Evolutionary conservation across 2,888 invertebrate species (phyloP), one percentile per base, ranked within the genome.

Genomic region (Portevinia maculata): DNA sequence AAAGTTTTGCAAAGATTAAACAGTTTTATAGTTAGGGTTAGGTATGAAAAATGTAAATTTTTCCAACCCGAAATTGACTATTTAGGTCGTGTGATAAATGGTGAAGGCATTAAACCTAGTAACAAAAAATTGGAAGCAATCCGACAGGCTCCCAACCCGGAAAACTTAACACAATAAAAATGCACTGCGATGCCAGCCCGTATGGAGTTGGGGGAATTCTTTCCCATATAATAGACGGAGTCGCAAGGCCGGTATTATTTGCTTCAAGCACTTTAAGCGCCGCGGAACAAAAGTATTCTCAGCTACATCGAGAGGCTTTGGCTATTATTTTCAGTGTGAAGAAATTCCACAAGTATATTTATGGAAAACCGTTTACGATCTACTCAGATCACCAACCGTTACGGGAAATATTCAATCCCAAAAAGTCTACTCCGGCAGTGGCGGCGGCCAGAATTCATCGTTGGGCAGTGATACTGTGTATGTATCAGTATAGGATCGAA

Each of bases 371-470:
- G n/a, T 37, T 37, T 4, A 60, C 15, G 3, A 48, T 48, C 5
- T 62, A 46, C n/a, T 46, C 19, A n/a, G 60, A 46, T 13, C 19
- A 32, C n/a, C 65, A 65, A 15, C 32, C 28, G 5, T n/a, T 41
- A 53, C 8, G 24, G 3, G 32, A 24, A 24, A 71, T 60, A 13
- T 71, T 60, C 50, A 41, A 32, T 13, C n/a, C 24, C 4, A 57
- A 48, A 17, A 64, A 74, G 46, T 37, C 15, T 11, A 24, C 19
- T 1, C 37, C n/a, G n/a, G n/a, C n/a, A n/a, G n/a, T n/a, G n/a
- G n/a, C n/a, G n/a, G n/a, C n/a, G n/a, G n/a, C n/a, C 50, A 24
- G 64, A 28, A 37, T 74, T 19, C 64, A 74, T 4, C 64, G 64
- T 3, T 74, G 64, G 53, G 44, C 73, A 3, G 21, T 44, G 8